Evolutionary conservation across 1,140 invertebrate species (phyloP), one percentile per base, ranked within the genome.

Genomic region (Metopolophium dirhodum): DNA sequence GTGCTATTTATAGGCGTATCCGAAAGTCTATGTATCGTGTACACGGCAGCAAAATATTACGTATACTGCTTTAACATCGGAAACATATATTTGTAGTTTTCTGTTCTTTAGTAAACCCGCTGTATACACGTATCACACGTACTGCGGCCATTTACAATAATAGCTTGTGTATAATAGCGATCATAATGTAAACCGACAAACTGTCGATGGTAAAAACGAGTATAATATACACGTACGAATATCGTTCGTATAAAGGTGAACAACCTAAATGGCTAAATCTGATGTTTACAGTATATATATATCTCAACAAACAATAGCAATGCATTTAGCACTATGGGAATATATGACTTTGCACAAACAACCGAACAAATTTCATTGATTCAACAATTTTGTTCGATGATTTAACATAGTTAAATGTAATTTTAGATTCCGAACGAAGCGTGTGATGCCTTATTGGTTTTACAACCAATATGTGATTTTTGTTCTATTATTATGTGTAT

Each of bases 271-370:
- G 51, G 20, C 18, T 51, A 22, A 61, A 68, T 77, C 30, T 77
- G 61, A 18, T 77, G 61, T 77, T 77, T 77, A 77, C n/a, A n/a
- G 14, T 77, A n/a, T n/a, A 77, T n/a, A 77, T 77, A 18, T 77
- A 77, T n/a, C 61, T 77, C 61, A n/a, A 77, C n/a, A 77, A 77
- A 77, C n/a, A 77, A n/a, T 77, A 35, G n/a, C 30, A 77, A 77
- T 18, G 14, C 41, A 41, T 41, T 41, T 41, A 41, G 41, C 61
- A 11, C 18, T n/a, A n/a, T 68, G 61, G 41, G 41, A 30, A 9
- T n/a, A 6, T n/a, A 77, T n/a, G 61, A 77, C n/a, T n/a, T 4
- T n/a, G 30, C 14, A 18, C 30, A 35, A 77, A n/a, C n/a, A 77
- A 18, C n/a, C n/a, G n/a, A n/a, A 77, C 61, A 11, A n/a, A 77